Conservation (phyloP, 2,113 vertebrate species). For the Anarrhichthys ocellatus region DNA sequence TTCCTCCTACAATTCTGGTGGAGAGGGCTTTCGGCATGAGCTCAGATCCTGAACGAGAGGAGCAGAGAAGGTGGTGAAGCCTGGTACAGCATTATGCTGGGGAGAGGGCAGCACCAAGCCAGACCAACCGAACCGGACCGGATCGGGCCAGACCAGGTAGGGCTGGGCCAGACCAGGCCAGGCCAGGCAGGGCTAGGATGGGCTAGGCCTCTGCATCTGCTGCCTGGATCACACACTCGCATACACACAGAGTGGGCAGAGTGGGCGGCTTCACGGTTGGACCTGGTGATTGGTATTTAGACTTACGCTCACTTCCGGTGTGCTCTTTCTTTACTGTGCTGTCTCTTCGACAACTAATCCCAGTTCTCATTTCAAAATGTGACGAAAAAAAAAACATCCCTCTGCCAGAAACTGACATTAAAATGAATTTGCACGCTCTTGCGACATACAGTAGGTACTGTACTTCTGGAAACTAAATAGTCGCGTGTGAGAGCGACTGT, state of each 20-base stretch:
- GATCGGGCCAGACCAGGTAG: background rate
- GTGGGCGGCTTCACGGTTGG: slow-evolving; percentile 45
- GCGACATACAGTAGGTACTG: background rate
- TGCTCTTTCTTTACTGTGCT: background rate
- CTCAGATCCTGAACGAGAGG: slow-evolving; percentile 96
- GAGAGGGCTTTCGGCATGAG: slow-evolving; percentile 99
- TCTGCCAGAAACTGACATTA: background rate
- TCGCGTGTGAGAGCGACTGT: too few species aligned
- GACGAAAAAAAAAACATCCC: background rate
- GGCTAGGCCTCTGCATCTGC: slow-evolving; percentile 49
- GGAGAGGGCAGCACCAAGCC: slow-evolving; percentile 48
- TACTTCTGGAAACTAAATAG: background rate
- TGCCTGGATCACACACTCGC: slow-evolving; percentile 47
- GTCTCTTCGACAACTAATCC: background rate
- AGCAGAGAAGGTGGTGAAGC: slow-evolving; percentile 82
- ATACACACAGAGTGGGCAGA: slow-evolving; percentile 49
- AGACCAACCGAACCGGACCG: background rate
- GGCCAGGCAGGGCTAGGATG: background rate
- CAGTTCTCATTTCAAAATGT: background rate
- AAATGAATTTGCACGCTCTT: background rate
- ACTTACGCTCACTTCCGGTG: slow-evolving; percentile 7
- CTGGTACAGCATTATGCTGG: slow-evolving; percentile 11
- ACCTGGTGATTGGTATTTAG: slow-evolving; percentile 21
- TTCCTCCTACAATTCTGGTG: slow-evolving; percentile 99
- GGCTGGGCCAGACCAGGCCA: slow-evolving; percentile 18